Evolutionary conservation across 2,113 vertebrate species (phyloP).

Genomic region (Orthonyx spaldingii): DNA sequence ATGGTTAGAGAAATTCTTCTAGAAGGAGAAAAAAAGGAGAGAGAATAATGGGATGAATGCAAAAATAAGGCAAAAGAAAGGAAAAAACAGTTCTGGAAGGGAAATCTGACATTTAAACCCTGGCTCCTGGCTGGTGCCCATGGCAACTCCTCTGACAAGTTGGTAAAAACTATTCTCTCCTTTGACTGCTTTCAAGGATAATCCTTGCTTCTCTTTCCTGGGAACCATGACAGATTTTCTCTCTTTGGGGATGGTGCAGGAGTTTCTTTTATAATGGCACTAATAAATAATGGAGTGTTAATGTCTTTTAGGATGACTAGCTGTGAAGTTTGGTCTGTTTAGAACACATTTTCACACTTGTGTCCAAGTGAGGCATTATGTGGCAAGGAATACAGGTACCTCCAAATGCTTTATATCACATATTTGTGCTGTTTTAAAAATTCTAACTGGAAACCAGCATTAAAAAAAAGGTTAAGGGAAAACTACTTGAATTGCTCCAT

Average conservation of each 20-base stretch:
- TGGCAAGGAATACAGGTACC: slow-evolving; percentile 2
- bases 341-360: slow-evolving; percentile 57
- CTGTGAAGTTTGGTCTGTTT: slow-evolving; percentile 61
- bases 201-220: slow-evolving; percentile 70
- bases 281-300: slow-evolving; percentile 72
- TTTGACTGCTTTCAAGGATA: slow-evolving; percentile 73
- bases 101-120: slow-evolving; percentile 71
- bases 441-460: slow-evolving; percentile 1
- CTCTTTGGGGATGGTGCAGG: slow-evolving; percentile 43
- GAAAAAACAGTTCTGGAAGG: slow-evolving; percentile 40
- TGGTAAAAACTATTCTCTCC: slow-evolving; percentile 68
- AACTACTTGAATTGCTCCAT: slow-evolving; percentile 55
- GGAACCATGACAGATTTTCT: slow-evolving; percentile 70
- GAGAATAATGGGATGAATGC: not conserved
- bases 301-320: slow-evolving; percentile 44
- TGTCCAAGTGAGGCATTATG: not conserved
- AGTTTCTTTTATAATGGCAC: slow-evolving; percentile 64
- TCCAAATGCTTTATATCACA: not conserved
- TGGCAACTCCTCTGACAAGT: slow-evolving; percentile 72
- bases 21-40: not conserved
- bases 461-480: slow-evolving; percentile 31
- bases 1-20: not conserved
- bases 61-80: slow-evolving; percentile 31
- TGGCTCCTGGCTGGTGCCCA: slow-evolving; percentile 59
- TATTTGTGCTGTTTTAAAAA: not conserved